Conservation (phyloP, 2,888 invertebrate species). For the Cosmorhoe ocellata region DNA sequence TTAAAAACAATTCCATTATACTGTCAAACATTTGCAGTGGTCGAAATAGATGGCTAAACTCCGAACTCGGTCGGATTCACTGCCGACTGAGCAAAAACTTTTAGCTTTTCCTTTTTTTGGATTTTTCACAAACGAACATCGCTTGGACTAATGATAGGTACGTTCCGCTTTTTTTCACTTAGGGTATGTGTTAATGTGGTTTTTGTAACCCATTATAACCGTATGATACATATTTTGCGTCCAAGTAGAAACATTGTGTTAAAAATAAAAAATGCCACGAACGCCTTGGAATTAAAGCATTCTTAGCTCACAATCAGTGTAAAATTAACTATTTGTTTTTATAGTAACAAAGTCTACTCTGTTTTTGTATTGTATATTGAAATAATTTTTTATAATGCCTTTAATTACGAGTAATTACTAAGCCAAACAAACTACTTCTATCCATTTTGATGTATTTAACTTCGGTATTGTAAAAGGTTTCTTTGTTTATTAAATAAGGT, state of each 20-base stretch:
- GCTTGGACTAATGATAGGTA: slow-evolving; percentile 2
- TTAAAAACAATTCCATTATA: slow-evolving; percentile 26
- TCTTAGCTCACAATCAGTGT: no score
- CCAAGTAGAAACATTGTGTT: no score
- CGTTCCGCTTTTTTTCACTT: no score
- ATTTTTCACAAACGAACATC: slow-evolving; percentile 30
- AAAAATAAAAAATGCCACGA: no score
- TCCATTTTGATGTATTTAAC: no score
- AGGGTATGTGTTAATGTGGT: no score
- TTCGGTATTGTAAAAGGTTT: no score
- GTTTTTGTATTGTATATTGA: background rate
- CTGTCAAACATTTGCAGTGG: slow-evolving; percentile 49
- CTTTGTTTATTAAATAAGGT: background rate
- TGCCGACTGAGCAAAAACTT: slow-evolving; percentile 48
- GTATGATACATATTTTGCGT: no score
- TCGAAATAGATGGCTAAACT: slow-evolving; percentile 53
- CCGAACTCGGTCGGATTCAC: slow-evolving; percentile 40
- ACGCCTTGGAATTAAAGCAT: no score
- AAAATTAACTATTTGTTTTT: no score
- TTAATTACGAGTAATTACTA: slow-evolving; percentile 1
- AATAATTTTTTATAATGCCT: slow-evolving; percentile 3
- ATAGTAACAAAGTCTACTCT: no score
- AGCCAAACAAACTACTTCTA: background rate
- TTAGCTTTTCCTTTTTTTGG: slow-evolving; percentile 35
- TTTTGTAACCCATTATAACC: no score